Evolutionary conservation across 1,140 invertebrate species (phyloP).

Genomic region (Spodoptera litura): DNA sequence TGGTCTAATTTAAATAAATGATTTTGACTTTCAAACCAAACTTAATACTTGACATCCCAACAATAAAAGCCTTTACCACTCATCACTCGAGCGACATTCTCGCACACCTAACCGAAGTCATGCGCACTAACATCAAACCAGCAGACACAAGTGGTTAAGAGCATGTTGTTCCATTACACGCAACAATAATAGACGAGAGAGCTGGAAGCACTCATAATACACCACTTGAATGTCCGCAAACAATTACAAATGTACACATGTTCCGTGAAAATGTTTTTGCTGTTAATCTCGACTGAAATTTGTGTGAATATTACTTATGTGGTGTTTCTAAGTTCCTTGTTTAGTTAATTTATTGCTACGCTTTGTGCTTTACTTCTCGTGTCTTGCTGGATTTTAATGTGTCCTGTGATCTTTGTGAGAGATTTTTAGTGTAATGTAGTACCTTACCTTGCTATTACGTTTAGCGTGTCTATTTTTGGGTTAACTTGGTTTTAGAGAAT

Average conservation of each 20-base stretch:
- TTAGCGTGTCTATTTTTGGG: too few species aligned
- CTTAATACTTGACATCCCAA: neutral
- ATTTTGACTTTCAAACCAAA: neutral
- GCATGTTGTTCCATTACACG: slow-evolving; percentile 35
- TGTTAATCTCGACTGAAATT: slow-evolving; percentile 34
- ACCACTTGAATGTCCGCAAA: slow-evolving; percentile 30
- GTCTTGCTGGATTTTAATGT: too few species aligned
- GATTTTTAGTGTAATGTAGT: too few species aligned
- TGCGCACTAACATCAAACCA: slow-evolving; percentile 6
- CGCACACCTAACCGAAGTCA: neutral
- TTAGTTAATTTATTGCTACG: neutral
- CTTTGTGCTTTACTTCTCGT: too few species aligned
- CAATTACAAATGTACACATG: slow-evolving; percentile 37
- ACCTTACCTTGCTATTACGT: too few species aligned
- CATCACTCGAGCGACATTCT: slow-evolving; percentile 1
- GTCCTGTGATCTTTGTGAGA: too few species aligned
- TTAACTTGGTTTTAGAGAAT: too few species aligned
- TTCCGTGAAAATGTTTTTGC: slow-evolving; percentile 18
- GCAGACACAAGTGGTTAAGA: slow-evolving; percentile 17
- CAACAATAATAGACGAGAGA: slow-evolving; percentile 25
- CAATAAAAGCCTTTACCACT: neutral
- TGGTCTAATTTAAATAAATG: too few species aligned
- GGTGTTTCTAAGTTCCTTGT: neutral
- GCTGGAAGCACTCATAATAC: slow-evolving; percentile 31
- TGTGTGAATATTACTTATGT: slow-evolving; percentile 25